Base-by-base conservation (phyloP, 2,888 invertebrate species). In the Nesidiocoris tenuis region DNA sequence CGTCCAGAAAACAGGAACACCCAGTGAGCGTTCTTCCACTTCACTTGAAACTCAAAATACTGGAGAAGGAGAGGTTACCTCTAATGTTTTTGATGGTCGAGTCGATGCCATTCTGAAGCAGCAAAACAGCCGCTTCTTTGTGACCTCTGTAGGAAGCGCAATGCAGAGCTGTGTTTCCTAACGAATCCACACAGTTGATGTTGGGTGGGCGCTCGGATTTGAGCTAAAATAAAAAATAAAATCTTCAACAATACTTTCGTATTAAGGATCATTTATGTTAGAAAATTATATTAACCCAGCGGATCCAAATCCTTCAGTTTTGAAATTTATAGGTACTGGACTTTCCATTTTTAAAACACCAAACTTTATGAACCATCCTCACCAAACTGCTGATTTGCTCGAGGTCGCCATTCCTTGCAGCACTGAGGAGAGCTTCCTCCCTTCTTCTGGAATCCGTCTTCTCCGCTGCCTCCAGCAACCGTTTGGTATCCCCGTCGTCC, bases 71-170 rank as follows among this genome's bases (percentile, higher is more conserved):
- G 21, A 17, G 12, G 39, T 80, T 72, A 89, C 90, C 90, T 81
- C 86, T 85, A 76, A 86, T 85, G 81, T 90, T 90, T 79, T 85
- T 86, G 5, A 89, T 84, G 0, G 86, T 85, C 22, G 89, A 87
- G 80, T 90, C 88, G 2, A 90, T 87, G 2, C 90, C 90, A 81
- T 89, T 88, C 82, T 90, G 90, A 63, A 90, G 83, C 3, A 90
- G 82, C 1, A 89, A 81, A 1, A 90, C 88, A 0, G 89, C 90
- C 5, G 87, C 85, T 72, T 88, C 85, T 61, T 88, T 87, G 81
- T 89, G 89, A 0, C 89, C 89, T 16, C 90, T 82, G 81, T 89
- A 89, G 0, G 90, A 87, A 0, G 88, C 89, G 80, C 88, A 87
- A 82, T 90, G 90, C 1, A 90, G 83, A 54, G 89, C 87, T 0